phyloP scores from a whole-genome alignment of 1,140 invertebrate genomes.

The Caerostris darwini region DNA sequence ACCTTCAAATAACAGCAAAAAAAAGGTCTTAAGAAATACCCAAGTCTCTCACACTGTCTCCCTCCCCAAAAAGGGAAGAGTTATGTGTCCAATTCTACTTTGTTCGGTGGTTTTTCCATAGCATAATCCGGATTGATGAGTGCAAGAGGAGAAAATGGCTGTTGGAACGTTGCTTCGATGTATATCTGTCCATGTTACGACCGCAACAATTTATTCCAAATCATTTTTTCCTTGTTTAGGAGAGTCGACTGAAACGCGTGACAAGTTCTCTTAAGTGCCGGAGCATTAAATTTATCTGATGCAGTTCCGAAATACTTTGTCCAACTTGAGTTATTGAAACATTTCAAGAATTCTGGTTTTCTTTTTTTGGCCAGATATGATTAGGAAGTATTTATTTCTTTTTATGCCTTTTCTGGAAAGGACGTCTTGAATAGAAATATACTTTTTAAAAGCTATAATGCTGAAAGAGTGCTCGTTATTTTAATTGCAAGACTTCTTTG shows the following conservation, averaged over 20 bases:
- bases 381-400: not conserved
- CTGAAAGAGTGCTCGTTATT: not conserved
- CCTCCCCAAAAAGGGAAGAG: not conserved
- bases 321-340: constrained; percentile 59
- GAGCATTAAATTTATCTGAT: constrained; percentile 36
- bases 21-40: too few species aligned
- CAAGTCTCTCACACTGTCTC: too few species aligned
- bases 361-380: not conserved
- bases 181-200: constrained; percentile 56
- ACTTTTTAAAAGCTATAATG: not conserved
- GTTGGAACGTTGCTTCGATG: constrained; percentile 56
- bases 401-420: not conserved
- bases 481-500: too few species aligned
- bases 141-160: constrained; percentile 33
- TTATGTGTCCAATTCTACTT: not conserved
- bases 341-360: not conserved
- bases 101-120: constrained; percentile 18
- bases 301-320: constrained; percentile 22
- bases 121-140: constrained; percentile 72
- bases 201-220: constrained; percentile 56
- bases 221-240: constrained; percentile 53
- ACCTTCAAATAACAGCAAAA: too few species aligned
- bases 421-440: not conserved
- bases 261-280: constrained; percentile 19
- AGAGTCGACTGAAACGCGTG: not conserved